phyloP scores from a whole-genome alignment of 2,797 vertebrate genomes.

The Tachyglossus aculeatus region DNA sequence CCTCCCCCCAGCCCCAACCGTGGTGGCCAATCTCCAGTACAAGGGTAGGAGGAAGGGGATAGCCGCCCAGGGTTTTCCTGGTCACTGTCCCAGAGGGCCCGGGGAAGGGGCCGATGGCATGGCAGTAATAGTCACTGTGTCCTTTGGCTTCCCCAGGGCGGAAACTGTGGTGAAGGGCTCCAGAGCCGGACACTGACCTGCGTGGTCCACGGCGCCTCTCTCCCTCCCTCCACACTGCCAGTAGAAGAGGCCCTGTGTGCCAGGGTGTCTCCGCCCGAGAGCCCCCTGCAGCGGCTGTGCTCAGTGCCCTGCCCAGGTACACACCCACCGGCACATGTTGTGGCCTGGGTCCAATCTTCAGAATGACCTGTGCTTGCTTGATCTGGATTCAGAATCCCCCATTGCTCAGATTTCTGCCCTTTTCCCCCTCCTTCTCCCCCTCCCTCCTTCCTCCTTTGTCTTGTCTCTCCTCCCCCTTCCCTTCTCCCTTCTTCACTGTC shows the following conservation, averaged over 20 bases:
- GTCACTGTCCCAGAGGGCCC: too few relatives aligned
- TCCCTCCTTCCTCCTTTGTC: not conserved
- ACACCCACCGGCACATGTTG: not conserved
- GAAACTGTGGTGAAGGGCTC: conserved; percentile 91
- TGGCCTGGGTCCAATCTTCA: too few relatives aligned
- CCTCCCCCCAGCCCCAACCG: too few relatives aligned
- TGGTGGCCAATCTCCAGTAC: too few relatives aligned
- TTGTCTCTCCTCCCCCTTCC: not conserved
- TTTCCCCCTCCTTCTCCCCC: too few relatives aligned
- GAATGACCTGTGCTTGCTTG: too few relatives aligned
- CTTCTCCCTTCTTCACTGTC: not conserved
- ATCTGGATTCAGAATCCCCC: too few relatives aligned
- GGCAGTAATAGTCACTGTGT: not conserved
- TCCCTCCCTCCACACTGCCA: conserved; percentile 58
- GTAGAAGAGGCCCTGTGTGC: conserved; percentile 81
- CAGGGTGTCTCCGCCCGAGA: conserved; percentile 71
- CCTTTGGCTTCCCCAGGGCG: conserved; percentile 76
- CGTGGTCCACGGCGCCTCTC: conserved; percentile 80
- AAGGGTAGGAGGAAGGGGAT: too few relatives aligned
- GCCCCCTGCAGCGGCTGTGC: conserved; percentile 81
- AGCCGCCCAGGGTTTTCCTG: not conserved
- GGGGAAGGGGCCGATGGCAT: not conserved
- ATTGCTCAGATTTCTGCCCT: too few relatives aligned
- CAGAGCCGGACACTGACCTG: conserved; percentile 85
- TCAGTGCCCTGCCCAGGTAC: conserved; percentile 91